Evolutionary conservation across 2,888 invertebrate genomes (phyloP), one percentile per base, ranked within the genome.

Genomic region (Microplitis manilae): DNA sequence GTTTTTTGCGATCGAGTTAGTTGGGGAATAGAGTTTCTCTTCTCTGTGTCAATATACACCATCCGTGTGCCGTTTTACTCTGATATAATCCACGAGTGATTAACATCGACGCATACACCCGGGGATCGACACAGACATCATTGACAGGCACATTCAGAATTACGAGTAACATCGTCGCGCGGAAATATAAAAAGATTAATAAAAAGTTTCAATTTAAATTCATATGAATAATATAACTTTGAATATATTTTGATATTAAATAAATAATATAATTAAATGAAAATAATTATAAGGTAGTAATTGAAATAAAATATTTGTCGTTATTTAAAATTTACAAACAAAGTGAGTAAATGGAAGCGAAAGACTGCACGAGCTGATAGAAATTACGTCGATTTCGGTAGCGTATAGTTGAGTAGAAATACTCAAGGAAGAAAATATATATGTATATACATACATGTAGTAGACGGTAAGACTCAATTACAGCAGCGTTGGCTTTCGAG

Each of bases 381-480:
- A 50, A 50, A 50, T 13, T 50, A 50, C 13, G 50, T 50, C 50
- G 50, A 65, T 65, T 30, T 30, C 38, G 20, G 38, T 65, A 30
- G 30, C 30, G 30, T 30, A 13, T 8, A 30, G 65, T 30, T 30
- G 65, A 65, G 65, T 4, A 39, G 68, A n/a, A 70, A 30, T 30
- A 30, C 30, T 30, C 30, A 20, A 60, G 17, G n/a, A 60, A 59
- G 59, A 70, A 13, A 20, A 69, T 40, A 70, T 50, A 30, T 20
- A 60, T 13, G 15, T 59, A 17, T 59, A 6, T 13, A 60, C 30
- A 60, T 70, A 20, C 38, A 30, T 5, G 9, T 30, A 9, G 39
- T 65, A 41, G 15, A 17, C 64, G 41, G 69, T 20, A 73, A 76
- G 75, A 80, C 69, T 79, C 75, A 73, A 76, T 78, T 79, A 75